Evolutionary conservation across 64 coral and sea anemone genomes (phyloP).

Genomic region (Dendronephthya gigantea): DNA sequence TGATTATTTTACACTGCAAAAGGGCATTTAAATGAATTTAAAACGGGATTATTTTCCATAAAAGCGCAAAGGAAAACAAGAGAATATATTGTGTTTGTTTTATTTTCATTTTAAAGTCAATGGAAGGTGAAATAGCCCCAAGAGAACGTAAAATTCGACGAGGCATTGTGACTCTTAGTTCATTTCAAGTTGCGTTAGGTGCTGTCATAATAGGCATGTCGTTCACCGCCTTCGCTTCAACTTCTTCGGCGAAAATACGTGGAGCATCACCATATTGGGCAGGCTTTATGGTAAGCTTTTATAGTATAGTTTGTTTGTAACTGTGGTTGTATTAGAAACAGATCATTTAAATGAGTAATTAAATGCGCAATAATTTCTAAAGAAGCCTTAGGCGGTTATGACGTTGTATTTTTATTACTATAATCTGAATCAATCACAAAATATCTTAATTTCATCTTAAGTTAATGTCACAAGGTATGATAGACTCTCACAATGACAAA

Average conservation of each 20-base stretch:
- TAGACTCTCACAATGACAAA: too few species aligned
- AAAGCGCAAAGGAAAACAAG: neutral
- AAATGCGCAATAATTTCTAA: too few species aligned
- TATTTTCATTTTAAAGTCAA: neutral
- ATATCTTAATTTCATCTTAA: too few species aligned
- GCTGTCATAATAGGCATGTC: neutral
- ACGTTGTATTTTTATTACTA: too few species aligned
- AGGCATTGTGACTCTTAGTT: neutral
- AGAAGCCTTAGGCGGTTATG: too few species aligned
- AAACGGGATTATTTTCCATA: neutral
- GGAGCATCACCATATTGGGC: neutral
- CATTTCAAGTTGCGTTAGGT: neutral
- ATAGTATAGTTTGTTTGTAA: neutral
- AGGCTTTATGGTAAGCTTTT: neutral
- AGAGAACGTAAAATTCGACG: conserved; percentile 8
- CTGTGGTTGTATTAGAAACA: too few species aligned
- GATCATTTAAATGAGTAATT: too few species aligned
- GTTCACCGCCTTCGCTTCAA: neutral
- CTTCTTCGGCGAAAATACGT: neutral
- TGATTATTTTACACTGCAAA: neutral
- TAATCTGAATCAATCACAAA: too few species aligned
- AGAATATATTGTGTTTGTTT: neutral
- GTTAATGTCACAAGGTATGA: too few species aligned
- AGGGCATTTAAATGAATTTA: neutral
- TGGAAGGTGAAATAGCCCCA: neutral